Percentiles rank a stretch among this genome's conserved stretches.
Evolutionary conservation across 1,140 invertebrate species (phyloP).

Genomic region (Lepidurus packardi): DNA sequence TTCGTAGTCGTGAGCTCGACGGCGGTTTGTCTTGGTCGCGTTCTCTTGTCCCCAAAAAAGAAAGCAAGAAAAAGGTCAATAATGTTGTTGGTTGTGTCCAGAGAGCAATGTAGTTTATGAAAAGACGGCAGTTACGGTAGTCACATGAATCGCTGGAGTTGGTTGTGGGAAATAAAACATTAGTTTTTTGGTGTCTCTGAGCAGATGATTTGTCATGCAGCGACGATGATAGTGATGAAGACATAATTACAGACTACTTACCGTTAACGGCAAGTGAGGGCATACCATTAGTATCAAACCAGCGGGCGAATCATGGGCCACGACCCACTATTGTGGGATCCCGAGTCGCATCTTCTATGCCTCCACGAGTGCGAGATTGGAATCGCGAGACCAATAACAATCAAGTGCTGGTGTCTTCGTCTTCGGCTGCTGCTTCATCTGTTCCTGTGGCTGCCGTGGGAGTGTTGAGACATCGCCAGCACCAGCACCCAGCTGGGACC

Average conservation of each 20-base stretch:
- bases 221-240: slow-evolving; percentile 59
- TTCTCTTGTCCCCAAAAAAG: not conserved
- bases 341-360: not conserved
- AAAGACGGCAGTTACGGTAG: not conserved
- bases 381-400: slow-evolving; percentile 25
- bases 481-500: slow-evolving; percentile 40
- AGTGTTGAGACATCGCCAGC: slow-evolving; percentile 40
- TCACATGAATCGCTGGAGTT: not conserved
- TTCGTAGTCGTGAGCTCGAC: not conserved
- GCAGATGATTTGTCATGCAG: slow-evolving; percentile 51
- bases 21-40: not conserved
- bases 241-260: slow-evolving; percentile 60
- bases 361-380: not conserved
- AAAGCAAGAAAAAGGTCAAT: not conserved
- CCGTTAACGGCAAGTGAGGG: slow-evolving; percentile 40
- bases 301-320: slow-evolving; percentile 11
- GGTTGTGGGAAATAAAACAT: not conserved
- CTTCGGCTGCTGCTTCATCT: not conserved
- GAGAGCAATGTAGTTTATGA: not conserved
- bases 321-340: not conserved
- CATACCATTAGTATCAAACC: slow-evolving; percentile 24
- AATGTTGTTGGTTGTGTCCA: not conserved
- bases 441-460: slow-evolving; percentile 39
- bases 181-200: slow-evolving; percentile 27
- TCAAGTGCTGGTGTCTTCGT: not conserved